Evolutionary conservation across 2,888 invertebrate species (phyloP).

Genomic region (Leucania comma): DNA sequence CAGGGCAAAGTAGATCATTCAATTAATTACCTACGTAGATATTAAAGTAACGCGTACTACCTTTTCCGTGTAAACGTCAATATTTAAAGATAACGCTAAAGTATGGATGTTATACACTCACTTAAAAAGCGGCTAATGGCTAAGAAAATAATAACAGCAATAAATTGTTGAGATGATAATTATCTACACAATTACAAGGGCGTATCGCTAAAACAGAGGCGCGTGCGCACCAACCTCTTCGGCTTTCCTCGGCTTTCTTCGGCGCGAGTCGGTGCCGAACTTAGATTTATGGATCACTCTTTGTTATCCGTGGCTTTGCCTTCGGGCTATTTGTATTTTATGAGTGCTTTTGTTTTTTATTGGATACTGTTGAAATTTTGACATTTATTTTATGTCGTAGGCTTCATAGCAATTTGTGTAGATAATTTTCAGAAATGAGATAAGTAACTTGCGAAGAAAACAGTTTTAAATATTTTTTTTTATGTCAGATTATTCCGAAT

Average conservation of each 20-base stretch:
- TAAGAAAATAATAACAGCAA: conserved; percentile 65
- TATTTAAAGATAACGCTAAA: conserved; percentile 58
- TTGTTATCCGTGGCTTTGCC: conserved; percentile 47
- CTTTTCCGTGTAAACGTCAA: conserved; percentile 44
- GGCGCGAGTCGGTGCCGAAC: conserved; percentile 49
- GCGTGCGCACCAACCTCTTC: conserved; percentile 61
- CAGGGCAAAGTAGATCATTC: conserved; percentile 18
- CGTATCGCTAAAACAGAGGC: conserved; percentile 58
- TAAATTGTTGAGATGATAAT: conserved; percentile 70
- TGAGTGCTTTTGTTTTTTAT: conserved; percentile 41
- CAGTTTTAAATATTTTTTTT: neutral
- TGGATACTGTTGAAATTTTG: conserved; percentile 16
- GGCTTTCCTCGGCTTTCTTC: conserved; percentile 60
- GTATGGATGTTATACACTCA: conserved; percentile 62
- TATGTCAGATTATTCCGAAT: neutral
- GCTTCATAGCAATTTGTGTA: neutral
- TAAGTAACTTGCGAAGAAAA: neutral
- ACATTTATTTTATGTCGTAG: conserved; percentile 9
- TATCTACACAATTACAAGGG: conserved; percentile 67
- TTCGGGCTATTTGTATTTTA: conserved; percentile 53
- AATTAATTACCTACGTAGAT: conserved; percentile 40
- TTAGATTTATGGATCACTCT: conserved; percentile 59
- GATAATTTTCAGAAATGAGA: neutral
- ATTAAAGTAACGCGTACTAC: conserved; percentile 31
- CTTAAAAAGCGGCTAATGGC: conserved; percentile 65